Base-by-base conservation (phyloP, 2,888 invertebrate genomes). In the Scaptomyza cyrtandrae region DNA sequence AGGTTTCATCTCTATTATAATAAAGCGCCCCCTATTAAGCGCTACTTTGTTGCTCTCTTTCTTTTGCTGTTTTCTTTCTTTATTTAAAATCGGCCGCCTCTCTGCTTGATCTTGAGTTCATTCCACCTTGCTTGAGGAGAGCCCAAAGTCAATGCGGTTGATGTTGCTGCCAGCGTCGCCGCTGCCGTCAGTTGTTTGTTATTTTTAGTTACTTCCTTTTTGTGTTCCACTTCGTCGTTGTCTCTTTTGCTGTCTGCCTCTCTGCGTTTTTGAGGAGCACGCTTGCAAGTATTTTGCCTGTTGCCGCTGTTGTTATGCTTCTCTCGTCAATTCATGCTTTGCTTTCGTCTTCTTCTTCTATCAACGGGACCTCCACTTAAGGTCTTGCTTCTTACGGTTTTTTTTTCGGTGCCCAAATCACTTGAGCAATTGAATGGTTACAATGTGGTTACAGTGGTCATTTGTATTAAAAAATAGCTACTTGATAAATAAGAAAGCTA, bases 161-260 rank as follows among this genome's bases (percentile, higher is more conserved):
- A 61, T 71, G 63, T 46, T 56, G 45, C 16, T 33, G 62, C 35
- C 58, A 6, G 11, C 54, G 50, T 50, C 54, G 49, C 65, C 66
- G 61, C 7, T 16, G 33, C 7, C 43, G 52, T 52, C 63, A 45
- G 37, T 65, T 78, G 78, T 81, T 85, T 84, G 82, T 86, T 86
- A 86, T 86, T 86, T 86, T 85, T 82, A 86, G 86, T 85, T 65
- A 86, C 78, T 86, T 86, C 82, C 83, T 80, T 86, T 86, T 82
- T 82, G 84, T 83, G 78, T 66, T 67, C 74, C 72, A 71, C 69
- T 79, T 81, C 78, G 71, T 71, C 50, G 62, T 56, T 56, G 49
- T 68, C 72, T 77, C 49, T 24, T 39, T 41, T 37, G 14, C 67
- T 71, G 46, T 62, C 48, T 49, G n/a, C 39, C 49, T 53, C 54